Evolutionary conservation across 2,113 vertebrate species (phyloP).

Genomic region (Rhabdomys dilectus): DNA sequence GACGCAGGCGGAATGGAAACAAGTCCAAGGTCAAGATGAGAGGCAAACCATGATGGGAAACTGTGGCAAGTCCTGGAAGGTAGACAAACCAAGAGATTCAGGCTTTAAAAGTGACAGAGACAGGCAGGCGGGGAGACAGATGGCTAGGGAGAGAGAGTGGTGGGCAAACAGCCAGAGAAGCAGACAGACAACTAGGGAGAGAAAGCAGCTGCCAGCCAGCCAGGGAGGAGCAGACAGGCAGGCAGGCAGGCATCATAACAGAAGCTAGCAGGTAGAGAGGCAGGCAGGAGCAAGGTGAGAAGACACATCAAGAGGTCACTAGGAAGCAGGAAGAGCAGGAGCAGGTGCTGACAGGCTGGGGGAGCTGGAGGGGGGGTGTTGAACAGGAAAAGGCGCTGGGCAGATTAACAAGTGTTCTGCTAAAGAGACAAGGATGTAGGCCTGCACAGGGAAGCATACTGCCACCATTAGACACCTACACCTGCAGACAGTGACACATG

Average conservation of each 20-base stretch:
- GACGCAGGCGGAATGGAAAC: background rate
- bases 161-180: constrained; percentile 83
- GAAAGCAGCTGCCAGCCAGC: constrained; percentile 76
- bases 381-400: background rate
- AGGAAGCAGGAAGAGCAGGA: constrained; percentile 4
- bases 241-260: constrained; percentile 64
- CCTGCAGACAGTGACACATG: constrained; percentile 51
- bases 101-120: constrained; percentile 80
- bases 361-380: background rate
- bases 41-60: constrained; percentile 49
- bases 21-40: constrained; percentile 39
- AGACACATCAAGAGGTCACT: constrained; percentile 47
- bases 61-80: constrained; percentile 62
- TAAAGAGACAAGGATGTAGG: background rate
- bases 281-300: constrained; percentile 48
- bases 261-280: constrained; percentile 75
- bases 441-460: background rate
- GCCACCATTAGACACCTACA: constrained; percentile 52
- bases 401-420: background rate
- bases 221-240: constrained; percentile 70
- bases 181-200: constrained; percentile 81
- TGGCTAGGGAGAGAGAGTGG: constrained; percentile 77
- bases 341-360: background rate
- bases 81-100: constrained; percentile 70
- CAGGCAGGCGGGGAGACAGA: constrained; percentile 82